Base-by-base conservation (phyloP, 2,113 vertebrate species). In the Cyprinus carpio region DNA sequence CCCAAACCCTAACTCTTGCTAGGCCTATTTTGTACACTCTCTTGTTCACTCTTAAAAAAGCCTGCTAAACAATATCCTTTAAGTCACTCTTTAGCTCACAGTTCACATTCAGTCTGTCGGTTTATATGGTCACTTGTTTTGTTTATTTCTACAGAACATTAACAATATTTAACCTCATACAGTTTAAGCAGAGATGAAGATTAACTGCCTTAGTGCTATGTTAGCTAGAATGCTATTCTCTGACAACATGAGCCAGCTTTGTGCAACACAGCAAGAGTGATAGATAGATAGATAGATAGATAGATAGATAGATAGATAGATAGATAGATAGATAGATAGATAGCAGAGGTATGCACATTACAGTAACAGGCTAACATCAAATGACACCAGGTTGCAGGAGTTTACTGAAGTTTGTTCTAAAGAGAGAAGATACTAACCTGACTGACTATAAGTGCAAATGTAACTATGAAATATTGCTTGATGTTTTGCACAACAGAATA, bases 71-170 rank as follows among this genome's bases (percentile, higher is more conserved):
- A 85, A 31, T 81, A 43, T 37, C 10, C 27, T 82, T 58, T 31
- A 91, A 87, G 90, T 89, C 89, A 90, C 87, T 90, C 88, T 75
- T 88, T 65, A 86, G 87, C 85, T 84, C 58, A 85, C 80, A 83
- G 84, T 89, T 92, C 94, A 95, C 95, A 95, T 95, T 95, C 94
- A 95, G 91, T 93, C 92, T 94, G 95, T 94, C 94, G 93, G 94
- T 92, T 94, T 76, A 82, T 89, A 92, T 83, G 78, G 85, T 92
- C 91, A 90, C 89, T 87, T 92, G 84, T 91, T 87, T 67, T 91
- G 85, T 78, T 86, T 71, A 60, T 31, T 51, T 56, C 40, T 92
- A 88, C 87, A 88, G 87, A 89, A 91, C 87, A 89, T 88, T 79
- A 60, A 79, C 89, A 84, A 90, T 87, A 89, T 65, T 74, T 60